phyloP scores from a whole-genome alignment of 1,140 invertebrate genomes.

The Euura saliciscinereae region DNA sequence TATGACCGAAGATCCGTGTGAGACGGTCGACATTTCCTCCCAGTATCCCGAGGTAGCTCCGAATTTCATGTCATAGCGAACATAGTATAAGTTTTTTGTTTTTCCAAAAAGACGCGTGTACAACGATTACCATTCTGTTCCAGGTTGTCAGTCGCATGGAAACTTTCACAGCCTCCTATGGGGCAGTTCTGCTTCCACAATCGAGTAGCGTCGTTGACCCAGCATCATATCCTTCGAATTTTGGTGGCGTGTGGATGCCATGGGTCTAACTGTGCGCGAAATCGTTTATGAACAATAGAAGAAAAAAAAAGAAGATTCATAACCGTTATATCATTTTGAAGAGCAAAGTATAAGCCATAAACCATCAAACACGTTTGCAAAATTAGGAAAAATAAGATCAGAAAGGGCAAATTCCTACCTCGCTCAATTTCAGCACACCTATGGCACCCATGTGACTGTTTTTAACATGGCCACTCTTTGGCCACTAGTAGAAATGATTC shows the following conservation, averaged over 20 bases:
- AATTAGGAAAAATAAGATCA: too few species aligned
- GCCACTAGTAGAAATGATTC: too few species aligned
- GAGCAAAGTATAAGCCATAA: too few species aligned
- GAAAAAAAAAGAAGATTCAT: too few species aligned
- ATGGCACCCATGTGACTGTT: too few species aligned
- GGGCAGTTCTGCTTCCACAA: slow-evolving; percentile 31
- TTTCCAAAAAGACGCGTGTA: neutral
- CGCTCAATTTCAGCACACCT: too few species aligned
- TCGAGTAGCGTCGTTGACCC: slow-evolving; percentile 30
- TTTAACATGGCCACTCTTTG: too few species aligned
- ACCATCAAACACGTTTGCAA: too few species aligned
- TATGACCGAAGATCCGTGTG: slow-evolving; percentile 17
- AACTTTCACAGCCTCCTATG: slow-evolving; percentile 27
- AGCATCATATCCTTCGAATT: slow-evolving; percentile 34
- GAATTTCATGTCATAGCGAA: too few species aligned
- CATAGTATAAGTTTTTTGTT: neutral
- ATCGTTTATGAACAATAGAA: too few species aligned
- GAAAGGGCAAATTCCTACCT: too few species aligned
- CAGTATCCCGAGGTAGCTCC: slow-evolving; percentile 10
- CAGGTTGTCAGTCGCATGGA: slow-evolving; percentile 26
- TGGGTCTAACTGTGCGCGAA: slow-evolving; percentile 29
- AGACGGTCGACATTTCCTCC: slow-evolving; percentile 8
- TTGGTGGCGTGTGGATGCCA: slow-evolving; percentile 39
- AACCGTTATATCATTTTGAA: too few species aligned
- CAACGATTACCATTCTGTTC: neutral